A percentile compares a stretch with the other conserved stretches of the same genome.
phyloP scores from a whole-genome alignment of 64 coral and sea anemone species.

The Montipora capricornis region DNA sequence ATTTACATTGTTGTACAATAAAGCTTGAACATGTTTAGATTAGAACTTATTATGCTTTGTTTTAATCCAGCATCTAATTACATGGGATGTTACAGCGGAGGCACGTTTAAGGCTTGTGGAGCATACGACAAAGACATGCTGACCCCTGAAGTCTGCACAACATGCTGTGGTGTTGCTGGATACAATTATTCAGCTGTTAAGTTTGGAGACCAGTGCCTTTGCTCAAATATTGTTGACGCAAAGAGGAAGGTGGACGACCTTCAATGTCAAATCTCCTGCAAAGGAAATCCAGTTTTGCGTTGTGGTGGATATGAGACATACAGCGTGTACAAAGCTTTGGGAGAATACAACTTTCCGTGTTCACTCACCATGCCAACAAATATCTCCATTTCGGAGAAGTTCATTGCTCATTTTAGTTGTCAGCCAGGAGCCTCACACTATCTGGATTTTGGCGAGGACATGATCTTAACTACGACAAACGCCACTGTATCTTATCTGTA shows the following conservation, averaged over 20 bases:
- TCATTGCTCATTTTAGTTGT: slow-evolving; percentile 32
- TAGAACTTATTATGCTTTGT: background rate
- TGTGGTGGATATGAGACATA: slow-evolving; percentile 75
- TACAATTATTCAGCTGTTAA: slow-evolving; percentile 65
- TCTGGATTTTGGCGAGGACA: slow-evolving; percentile 66
- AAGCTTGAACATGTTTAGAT: too few relatives aligned
- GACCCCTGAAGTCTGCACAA: slow-evolving; percentile 76
- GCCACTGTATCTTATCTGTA: slow-evolving; percentile 34
- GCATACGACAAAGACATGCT: slow-evolving; percentile 37
- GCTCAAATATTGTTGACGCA: slow-evolving; percentile 18
- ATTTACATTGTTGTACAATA: too few relatives aligned
- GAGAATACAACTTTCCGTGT: slow-evolving; percentile 39
- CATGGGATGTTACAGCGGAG: slow-evolving; percentile 63
- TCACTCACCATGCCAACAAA: slow-evolving; percentile 42
- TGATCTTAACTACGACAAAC: slow-evolving; percentile 12
- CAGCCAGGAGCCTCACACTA: slow-evolving; percentile 36
- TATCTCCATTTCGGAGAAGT: slow-evolving; percentile 1
- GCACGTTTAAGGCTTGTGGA: slow-evolving; percentile 55
- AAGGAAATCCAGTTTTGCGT: slow-evolving; percentile 61
- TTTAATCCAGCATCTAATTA: slow-evolving; percentile 52
- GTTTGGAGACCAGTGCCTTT: slow-evolving; percentile 74
- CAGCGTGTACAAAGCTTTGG: slow-evolving; percentile 64
- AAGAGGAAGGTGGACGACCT: background rate
- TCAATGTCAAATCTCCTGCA: slow-evolving; percentile 62
- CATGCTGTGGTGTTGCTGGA: slow-evolving; percentile 57